Evolutionary conservation across 2,888 invertebrate species (phyloP), one percentile per base, ranked within the genome.

Genomic region (Ichneumon xanthorius): DNA sequence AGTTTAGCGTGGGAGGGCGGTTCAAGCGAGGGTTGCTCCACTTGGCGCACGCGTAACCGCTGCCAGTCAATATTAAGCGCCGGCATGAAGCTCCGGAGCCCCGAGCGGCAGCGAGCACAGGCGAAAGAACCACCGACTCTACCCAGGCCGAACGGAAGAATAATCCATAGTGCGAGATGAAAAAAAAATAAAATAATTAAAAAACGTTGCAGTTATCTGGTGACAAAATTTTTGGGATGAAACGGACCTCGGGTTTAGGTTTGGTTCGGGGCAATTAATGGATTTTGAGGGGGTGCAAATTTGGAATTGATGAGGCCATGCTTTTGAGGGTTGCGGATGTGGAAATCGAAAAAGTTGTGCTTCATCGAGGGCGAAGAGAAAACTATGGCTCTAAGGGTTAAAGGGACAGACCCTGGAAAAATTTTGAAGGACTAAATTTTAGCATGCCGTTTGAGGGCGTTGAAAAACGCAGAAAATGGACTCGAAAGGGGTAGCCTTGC

Each of bases 21-120:
- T 79, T 73, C 82, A 65, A 79, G 86, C 26, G 79, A 82, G 85
- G 85, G 78, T 84, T 82, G 80, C 82, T 84, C 81, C 87, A 88
- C 89, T 91, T 91, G 90, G 92, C 93, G 93, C 92, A 93, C 91
- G 92, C 93, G 93, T 92, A 92, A 92, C 91, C 91, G 89, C 90
- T 88, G 90, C 92, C 90, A 92, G 92, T 93, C 93, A 90, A 92
- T 93, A 93, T 92, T 92, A 92, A 92, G 90, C 92, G 89, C 65
- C 67, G 76, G 81, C 86, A 79, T 79, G 82, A 85, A 79, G 82
- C 79, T 55, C 71, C 11, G 11, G 70, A 70, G 53, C 70, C 33
- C 61, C 68, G 75, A 63, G 79, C 79, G 70, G 40, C 84, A 37
- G 33, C 63, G 58, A 45, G 53, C 72, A 37, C 65, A 67, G 33